Conservation (phyloP, 2,113 vertebrate genomes). For the Poicephalus gulielmi region DNA sequence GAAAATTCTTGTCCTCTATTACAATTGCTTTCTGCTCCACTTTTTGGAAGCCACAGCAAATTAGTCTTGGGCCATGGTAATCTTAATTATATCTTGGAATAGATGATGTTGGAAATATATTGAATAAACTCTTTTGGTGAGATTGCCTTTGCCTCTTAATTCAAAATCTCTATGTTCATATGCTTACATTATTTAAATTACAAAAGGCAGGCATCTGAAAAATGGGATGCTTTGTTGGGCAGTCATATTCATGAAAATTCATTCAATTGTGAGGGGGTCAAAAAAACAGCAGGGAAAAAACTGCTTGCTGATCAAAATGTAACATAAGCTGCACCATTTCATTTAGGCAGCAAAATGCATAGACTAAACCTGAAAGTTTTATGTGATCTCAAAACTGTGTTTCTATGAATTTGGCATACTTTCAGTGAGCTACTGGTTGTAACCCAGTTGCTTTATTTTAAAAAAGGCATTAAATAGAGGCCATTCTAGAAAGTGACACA, state of each 20-base stretch:
- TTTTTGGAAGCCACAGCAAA: slow-evolving; percentile 48
- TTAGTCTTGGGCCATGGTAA: slow-evolving; percentile 36
- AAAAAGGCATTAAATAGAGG: neutral
- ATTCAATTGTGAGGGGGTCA: neutral
- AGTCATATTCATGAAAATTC: slow-evolving; percentile 40
- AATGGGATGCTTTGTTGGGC: slow-evolving; percentile 15
- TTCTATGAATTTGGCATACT: neutral
- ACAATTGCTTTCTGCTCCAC: slow-evolving; percentile 24
- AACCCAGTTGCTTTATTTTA: neutral
- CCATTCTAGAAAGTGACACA: neutral
- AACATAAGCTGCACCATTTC: neutral
- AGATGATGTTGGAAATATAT: slow-evolving; percentile 48
- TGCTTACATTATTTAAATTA: slow-evolving; percentile 58
- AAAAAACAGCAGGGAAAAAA: neutral
- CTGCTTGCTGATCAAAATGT: neutral
- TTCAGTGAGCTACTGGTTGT: neutral
- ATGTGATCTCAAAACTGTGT: neutral
- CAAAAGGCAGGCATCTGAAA: slow-evolving; percentile 58
- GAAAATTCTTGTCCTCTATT: slow-evolving; percentile 29
- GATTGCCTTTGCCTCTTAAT: slow-evolving; percentile 55
- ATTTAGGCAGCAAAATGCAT: neutral
- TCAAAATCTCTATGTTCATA: slow-evolving; percentile 45
- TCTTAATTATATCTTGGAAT: slow-evolving; percentile 65
- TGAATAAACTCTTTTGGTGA: slow-evolving; percentile 54
- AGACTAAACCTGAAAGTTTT: neutral